Conservation (phyloP, 1,140 invertebrate species). For the Homalodisca vitripennis region DNA sequence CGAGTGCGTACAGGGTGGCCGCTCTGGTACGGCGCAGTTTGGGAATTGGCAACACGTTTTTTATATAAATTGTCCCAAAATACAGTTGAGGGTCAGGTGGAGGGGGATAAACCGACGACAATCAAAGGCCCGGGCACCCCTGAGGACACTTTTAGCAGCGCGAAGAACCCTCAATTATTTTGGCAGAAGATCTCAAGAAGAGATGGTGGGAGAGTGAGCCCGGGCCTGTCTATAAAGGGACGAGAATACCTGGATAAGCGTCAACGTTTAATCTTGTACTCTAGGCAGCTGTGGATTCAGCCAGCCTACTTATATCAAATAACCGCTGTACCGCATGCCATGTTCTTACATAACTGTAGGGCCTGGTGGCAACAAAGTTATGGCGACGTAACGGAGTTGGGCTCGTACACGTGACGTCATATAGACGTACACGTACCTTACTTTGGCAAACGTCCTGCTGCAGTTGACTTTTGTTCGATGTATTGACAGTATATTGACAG, state of each 20-base stretch:
- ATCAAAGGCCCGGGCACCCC: constrained; percentile 19
- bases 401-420: too few species aligned
- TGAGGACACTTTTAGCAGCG: constrained; percentile 2
- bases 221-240: constrained; percentile 21
- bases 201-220: background rate
- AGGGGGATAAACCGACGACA: constrained; percentile 6
- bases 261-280: constrained; percentile 25
- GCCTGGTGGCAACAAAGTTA: too few species aligned
- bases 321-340: background rate
- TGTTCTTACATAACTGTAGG: constrained; percentile 2
- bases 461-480: too few species aligned
- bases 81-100: constrained; percentile 5
- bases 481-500: too few species aligned
- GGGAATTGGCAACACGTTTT: constrained; percentile 24
- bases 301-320: background rate
- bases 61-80: constrained; percentile 22
- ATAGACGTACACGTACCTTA: too few species aligned
- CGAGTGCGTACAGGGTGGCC: too few species aligned
- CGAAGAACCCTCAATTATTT: constrained; percentile 21
- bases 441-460: too few species aligned
- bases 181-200: background rate
- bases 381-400: too few species aligned
- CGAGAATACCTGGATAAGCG: constrained; percentile 19
- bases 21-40: background rate
- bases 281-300: constrained; percentile 1